Evolutionary conservation across 2,113 vertebrate species (phyloP).

Genomic region (Pluvianellus socialis): DNA sequence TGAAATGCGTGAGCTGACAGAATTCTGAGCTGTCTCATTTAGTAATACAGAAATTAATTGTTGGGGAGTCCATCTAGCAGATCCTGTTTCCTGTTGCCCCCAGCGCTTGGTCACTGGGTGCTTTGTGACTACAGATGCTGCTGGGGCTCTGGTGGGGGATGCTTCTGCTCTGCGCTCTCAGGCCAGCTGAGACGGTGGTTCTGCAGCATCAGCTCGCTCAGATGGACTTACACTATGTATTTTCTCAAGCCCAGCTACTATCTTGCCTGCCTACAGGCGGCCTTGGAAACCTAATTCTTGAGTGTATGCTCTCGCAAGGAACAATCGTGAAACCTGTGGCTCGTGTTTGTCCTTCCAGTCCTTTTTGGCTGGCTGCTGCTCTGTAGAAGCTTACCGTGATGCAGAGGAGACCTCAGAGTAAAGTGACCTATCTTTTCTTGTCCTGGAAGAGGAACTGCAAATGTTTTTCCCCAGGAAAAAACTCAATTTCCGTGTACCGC

Average conservation of each 20-base stretch:
- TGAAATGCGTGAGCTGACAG: not conserved
- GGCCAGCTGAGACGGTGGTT: not conserved
- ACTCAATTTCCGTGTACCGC: not conserved
- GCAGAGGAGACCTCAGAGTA: not conserved
- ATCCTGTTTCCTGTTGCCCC: not conserved
- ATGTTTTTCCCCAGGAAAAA: not conserved
- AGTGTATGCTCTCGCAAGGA: not conserved
- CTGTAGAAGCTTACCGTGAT: not conserved
- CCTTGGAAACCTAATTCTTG: not conserved
- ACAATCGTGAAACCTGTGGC: not conserved
- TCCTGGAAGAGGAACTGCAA: not conserved
- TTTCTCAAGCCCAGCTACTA: not conserved
- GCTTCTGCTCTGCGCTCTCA: not conserved
- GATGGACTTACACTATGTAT: not conserved
- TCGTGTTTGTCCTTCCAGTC: not conserved
- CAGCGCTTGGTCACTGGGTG: rapidly evolving
- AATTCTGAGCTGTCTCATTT: not conserved
- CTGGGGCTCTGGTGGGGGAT: not conserved
- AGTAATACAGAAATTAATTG: not conserved
- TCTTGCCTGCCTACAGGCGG: not conserved
- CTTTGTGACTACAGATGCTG: not conserved
- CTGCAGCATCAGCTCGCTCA: not conserved
- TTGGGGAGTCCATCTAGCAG: not conserved
- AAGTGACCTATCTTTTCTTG: not conserved
- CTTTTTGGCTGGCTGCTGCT: not conserved